phyloP scores from a whole-genome alignment of 2,888 invertebrate genomes.

The Ectemnius cavifrons region DNA sequence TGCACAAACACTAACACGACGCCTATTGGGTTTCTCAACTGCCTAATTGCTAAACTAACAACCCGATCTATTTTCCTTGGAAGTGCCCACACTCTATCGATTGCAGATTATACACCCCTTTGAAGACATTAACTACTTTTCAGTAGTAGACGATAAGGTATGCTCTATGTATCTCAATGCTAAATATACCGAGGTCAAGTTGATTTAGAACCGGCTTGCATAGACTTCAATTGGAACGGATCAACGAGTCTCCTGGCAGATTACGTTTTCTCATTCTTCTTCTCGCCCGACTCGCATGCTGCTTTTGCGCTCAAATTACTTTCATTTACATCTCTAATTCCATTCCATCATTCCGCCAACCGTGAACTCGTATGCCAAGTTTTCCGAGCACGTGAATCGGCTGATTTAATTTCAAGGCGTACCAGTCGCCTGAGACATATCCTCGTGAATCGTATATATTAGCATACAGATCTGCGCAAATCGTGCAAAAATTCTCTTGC shows the following conservation, averaged over 20 bases:
- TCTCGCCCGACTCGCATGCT: neutral
- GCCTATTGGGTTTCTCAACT: too few species aligned
- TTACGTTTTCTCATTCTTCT: neutral
- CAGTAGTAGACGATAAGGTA: conserved; percentile 20
- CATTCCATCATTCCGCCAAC: neutral
- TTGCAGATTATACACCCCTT: conserved; percentile 1
- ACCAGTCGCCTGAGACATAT: neutral
- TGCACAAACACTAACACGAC: too few species aligned
- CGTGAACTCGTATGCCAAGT: neutral
- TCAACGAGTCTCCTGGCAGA: conserved; percentile 13
- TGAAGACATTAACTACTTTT: neutral
- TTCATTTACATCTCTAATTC: neutral
- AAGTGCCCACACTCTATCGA: neutral
- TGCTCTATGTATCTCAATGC: conserved; percentile 36
- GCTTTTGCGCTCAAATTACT: neutral
- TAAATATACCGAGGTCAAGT: conserved; percentile 22
- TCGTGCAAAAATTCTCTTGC: neutral
- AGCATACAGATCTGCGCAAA: conserved; percentile 8
- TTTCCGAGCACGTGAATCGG: neutral
- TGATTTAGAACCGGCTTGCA: conserved; percentile 23
- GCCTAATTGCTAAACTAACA: too few species aligned
- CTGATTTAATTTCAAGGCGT: conserved; percentile 7
- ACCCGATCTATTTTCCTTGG: too few species aligned
- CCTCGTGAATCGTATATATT: neutral
- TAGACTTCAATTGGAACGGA: conserved; percentile 22